Evolutionary conservation across 2,888 invertebrate species (phyloP).

Genomic region (Brachypterus glaber): DNA sequence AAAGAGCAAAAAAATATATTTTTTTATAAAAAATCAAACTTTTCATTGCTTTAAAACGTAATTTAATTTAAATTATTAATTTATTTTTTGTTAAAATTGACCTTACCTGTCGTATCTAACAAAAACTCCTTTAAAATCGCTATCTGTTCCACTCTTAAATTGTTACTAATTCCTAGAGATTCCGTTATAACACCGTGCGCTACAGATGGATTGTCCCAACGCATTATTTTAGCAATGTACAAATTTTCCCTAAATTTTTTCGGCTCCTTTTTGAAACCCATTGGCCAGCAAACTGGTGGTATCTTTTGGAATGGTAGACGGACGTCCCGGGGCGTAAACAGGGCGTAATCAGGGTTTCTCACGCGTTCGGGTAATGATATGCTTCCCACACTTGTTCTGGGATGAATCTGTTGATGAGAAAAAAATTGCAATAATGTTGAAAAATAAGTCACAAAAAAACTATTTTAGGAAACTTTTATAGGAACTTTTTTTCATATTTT

Average conservation of each 20-base stretch:
- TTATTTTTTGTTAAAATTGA: conserved; percentile 41
- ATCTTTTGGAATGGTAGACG: conserved; percentile 71
- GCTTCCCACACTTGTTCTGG: conserved; percentile 63
- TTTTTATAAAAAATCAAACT: conserved; percentile 13
- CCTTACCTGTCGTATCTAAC: conserved; percentile 62
- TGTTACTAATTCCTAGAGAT: conserved; percentile 65
- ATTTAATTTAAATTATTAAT: no score
- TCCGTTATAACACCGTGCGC: conserved; percentile 57
- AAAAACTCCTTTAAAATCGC: conserved; percentile 73
- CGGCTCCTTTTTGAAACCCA: conserved; percentile 48
- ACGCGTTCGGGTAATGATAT: conserved; percentile 51
- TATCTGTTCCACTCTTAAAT: conserved; percentile 67
- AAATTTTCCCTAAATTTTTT: conserved; percentile 50
- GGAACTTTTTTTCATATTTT: no score
- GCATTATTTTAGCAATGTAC: conserved; percentile 61
- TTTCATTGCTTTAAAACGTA: no score
- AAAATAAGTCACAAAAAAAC: background rate
- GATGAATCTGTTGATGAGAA: conserved; percentile 53
- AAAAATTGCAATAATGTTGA: conserved; percentile 6
- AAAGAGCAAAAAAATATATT: background rate
- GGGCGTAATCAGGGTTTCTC: conserved; percentile 47
- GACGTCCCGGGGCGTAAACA: conserved; percentile 70
- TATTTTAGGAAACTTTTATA: background rate
- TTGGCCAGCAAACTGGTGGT: conserved; percentile 53
- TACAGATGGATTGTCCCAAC: conserved; percentile 57